Evolutionary conservation across 1,140 invertebrate genomes (phyloP), one percentile per base, ranked within the genome.

Genomic region (Dendrolimus kikuchii): DNA sequence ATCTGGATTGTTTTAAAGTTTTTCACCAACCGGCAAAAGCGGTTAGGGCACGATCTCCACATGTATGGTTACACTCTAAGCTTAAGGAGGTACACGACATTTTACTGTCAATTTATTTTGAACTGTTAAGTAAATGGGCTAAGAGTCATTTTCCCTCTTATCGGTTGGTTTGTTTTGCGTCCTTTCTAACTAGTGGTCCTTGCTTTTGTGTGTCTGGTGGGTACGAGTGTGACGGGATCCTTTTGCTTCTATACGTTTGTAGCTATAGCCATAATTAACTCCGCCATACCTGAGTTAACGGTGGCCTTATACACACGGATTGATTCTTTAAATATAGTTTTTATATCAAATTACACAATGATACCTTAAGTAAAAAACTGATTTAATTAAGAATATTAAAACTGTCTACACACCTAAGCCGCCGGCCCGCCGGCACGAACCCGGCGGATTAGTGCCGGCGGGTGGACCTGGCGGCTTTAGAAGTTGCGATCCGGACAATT

Each of bases 141-240:
- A 82, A 77, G 78, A 71, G 52, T 61, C 58, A 77, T 56, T 67
- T 75, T 75, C 47, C 46, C 56, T 63, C 53, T 62, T 51, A 55
- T 54, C 44, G 51, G 58, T 59, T 41, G 59, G 23, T 68, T 63
- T 56, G 61, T 55, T 71, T 64, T 68, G 58, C 56, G 49, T 66
- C 64, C 61, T 72, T 75, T 66, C 55, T 48, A 59, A 59, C 60
- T 55, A 58, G 64, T 53, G 59, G 64, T 67, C 68, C 69, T 71
- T 65, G 72, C 71, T 71, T 78, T 83, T 81, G 80, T 85, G 73
- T 72, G 80, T 71, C 74, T 81, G 75, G 72, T 77, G 77, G 68
- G 72, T 72, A 74, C 71, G 62, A 80, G 78, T 83, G 81, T 81
- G 80, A 81, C 78, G 74, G 76, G 76, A 82, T 86, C 80, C 80